phyloP scores from a whole-genome alignment of 2,113 vertebrate genomes.

The Tragelaphus buxtoni region DNA sequence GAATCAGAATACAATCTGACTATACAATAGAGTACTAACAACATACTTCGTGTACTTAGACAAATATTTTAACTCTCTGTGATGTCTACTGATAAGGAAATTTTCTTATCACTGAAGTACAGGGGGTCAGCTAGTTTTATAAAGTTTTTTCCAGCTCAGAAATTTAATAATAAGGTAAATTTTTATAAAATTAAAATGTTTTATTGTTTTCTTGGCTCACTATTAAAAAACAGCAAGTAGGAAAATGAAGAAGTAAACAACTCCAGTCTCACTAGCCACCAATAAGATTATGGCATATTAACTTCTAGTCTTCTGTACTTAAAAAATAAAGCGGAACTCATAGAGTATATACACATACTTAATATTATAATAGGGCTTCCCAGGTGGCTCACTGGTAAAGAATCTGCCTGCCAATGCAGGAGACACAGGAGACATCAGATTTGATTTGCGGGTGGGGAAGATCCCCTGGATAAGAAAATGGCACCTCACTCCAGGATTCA shows the following conservation, averaged over 20 bases:
- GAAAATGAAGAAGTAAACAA: background rate
- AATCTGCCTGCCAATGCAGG: background rate
- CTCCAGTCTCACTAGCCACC: background rate
- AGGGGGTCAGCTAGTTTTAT: background rate
- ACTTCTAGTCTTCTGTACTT: background rate
- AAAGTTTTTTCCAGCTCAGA: background rate
- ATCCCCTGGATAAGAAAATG: background rate
- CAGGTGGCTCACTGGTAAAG: background rate
- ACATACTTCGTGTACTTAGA: background rate
- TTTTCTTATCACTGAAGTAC: background rate
- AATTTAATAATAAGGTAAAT: constrained; percentile 5
- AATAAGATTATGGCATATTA: background rate
- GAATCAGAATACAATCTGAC: background rate
- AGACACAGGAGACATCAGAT: background rate
- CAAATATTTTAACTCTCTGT: constrained; percentile 10
- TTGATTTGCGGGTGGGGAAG: background rate
- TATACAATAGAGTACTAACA: background rate
- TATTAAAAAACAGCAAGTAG: background rate
- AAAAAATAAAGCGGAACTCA: constrained; percentile 3
- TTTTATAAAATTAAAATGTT: constrained; percentile 13
- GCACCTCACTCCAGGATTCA: background rate
- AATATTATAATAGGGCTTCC: background rate
- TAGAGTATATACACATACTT: background rate
- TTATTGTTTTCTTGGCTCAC: constrained; percentile 8
- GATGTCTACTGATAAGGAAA: background rate